Evolutionary conservation across 2,888 invertebrate species (phyloP).

Genomic region (Oscheius sp.): DNA sequence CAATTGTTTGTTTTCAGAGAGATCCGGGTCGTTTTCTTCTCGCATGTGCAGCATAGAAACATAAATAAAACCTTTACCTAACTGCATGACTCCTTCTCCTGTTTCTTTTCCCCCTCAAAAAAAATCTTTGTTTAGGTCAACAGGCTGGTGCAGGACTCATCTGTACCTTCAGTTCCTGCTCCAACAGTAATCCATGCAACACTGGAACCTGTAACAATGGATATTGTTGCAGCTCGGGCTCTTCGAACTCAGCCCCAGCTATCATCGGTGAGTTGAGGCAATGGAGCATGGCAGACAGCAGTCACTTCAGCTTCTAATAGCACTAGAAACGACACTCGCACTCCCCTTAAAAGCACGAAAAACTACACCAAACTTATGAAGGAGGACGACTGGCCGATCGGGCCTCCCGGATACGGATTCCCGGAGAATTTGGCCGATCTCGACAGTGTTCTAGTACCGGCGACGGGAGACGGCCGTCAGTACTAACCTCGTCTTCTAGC

Average conservation of each 20-base stretch:
- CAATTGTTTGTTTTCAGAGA: not conserved
- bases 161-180: constrained; percentile 68
- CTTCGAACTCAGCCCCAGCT: constrained; percentile 32
- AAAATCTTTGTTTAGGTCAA: constrained; percentile 27
- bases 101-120: not conserved
- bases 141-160: constrained; percentile 57
- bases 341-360: constrained; percentile 1
- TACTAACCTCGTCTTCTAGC: constrained; percentile 3
- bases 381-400: constrained; percentile 60
- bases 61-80: constrained; percentile 20
- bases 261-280: constrained; percentile 48
- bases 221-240: constrained; percentile 65
- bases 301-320: not conserved
- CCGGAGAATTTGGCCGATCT: constrained; percentile 57
- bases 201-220: constrained; percentile 69
- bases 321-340: constrained; percentile 27
- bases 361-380: constrained; percentile 31
- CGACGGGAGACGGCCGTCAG: constrained; percentile 64
- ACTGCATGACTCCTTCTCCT: constrained; percentile 11
- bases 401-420: constrained; percentile 61
- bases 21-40: not conserved
- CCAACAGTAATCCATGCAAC: constrained; percentile 63
- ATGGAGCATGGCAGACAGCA: not conserved
- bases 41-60: constrained; percentile 4
- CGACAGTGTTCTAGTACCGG: constrained; percentile 61